phyloP scores from a whole-genome alignment of 2,888 invertebrate species.

The Eupithecia exiguata region DNA sequence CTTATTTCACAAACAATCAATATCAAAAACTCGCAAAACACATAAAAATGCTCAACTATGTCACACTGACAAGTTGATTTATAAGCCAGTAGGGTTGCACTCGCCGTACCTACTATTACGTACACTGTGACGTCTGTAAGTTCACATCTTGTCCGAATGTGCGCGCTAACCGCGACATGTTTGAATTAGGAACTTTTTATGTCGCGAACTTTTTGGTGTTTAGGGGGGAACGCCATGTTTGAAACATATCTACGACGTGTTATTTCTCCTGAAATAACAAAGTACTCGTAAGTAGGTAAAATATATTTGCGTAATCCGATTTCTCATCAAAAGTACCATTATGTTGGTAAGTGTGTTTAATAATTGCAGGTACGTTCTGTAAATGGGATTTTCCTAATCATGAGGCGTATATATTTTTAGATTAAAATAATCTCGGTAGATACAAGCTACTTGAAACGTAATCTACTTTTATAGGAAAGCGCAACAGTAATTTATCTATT shows the following conservation, averaged over 20 bases:
- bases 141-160: constrained; percentile 18
- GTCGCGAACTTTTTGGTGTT: constrained; percentile 26
- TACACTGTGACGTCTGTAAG: constrained; percentile 13
- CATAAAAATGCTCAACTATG: constrained; percentile 8
- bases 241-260: constrained; percentile 13
- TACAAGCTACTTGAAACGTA: background rate
- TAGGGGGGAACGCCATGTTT: constrained; percentile 17
- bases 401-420: background rate
- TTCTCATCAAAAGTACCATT: background rate
- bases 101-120: constrained; percentile 1
- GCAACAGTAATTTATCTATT: background rate
- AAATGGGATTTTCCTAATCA: background rate
- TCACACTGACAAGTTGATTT: constrained; percentile 30
- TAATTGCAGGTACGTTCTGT: background rate
- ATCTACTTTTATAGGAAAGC: background rate
- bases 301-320: background rate
- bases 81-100: constrained; percentile 25
- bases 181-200: constrained; percentile 36
- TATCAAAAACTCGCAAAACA: background rate
- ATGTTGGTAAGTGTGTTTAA: background rate
- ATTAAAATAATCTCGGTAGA: background rate
- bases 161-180: constrained; percentile 27
- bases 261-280: background rate
- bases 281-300: background rate
- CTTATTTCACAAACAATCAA: background rate